Evolutionary conservation across 2,113 vertebrate species (phyloP), one percentile per base, ranked within the genome.

Genomic region (Apeltes quadracus): DNA sequence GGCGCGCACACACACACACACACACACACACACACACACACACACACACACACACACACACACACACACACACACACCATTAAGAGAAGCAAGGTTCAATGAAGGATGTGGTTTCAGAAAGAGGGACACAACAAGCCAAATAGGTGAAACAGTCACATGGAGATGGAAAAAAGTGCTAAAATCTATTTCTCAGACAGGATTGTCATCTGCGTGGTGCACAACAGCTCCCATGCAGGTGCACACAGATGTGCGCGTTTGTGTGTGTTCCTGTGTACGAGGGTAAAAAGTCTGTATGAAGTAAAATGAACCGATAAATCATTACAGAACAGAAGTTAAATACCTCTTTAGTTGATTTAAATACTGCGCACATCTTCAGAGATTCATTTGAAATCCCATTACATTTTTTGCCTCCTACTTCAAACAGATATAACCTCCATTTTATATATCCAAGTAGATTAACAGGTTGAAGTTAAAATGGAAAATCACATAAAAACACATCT

Each of bases 11-110:
- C 34, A 32, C 59, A 38, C n/a, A 38, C 44, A 27, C 32, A 25
- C 66, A 29, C 44, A 44, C 53, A 32, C 51, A 63, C 67, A 57
- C 67, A 51, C 32, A 16, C 41, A 69, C 75, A 39, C 64, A 68
- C 36, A 14, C 56, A 22, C 56, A 36, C 56, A 22, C 56, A 22
- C 56, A 7, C 57, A 23, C 57, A 9, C 5, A 22, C 32, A 22
- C 32, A 39, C 36, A 41, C 38, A 22, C 14, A 27, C 3, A 13
- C 16, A 63, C 16, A 77, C 57, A 58, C n/a, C n/a, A n/a, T n/a
- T n/a, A n/a, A n/a, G n/a, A n/a, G n/a, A n/a, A 51, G 62, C 15
- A 54, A n/a, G 62, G 51, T 36, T 10, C 55, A 66, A 64, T 73
- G 69, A 73, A 77, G 51, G n/a, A 48, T n/a, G 61, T 10, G 13